These are phyloP conservation scores for Karalla daura DNA, from an alignment of 2,797 vertebrate genomes.

Conservation along the genomic window DNA sequence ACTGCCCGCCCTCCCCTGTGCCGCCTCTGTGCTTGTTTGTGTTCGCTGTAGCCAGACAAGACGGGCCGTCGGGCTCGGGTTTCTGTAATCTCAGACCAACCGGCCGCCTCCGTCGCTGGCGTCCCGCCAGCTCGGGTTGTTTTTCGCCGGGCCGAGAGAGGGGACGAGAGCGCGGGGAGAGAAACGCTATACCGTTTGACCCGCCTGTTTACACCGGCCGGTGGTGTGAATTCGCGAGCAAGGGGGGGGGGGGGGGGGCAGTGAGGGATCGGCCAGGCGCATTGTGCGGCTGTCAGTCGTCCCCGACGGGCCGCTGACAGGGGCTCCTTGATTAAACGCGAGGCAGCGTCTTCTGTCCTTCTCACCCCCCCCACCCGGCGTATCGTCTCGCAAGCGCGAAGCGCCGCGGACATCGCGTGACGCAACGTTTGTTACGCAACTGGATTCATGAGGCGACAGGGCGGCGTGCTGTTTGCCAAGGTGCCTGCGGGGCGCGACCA, in stretches of 20 bases:
- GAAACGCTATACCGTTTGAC: constrained; percentile 23
- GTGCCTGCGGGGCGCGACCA: constrained; percentile 12
- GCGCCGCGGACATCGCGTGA: constrained; percentile 22
- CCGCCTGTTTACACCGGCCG: constrained; percentile 12
- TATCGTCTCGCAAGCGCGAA: constrained; percentile 8
- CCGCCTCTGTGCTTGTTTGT: constrained; percentile 29
- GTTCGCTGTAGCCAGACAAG: constrained; percentile 12
- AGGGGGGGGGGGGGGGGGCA: constrained; percentile 1
- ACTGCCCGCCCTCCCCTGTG: not conserved
- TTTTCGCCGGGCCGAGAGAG: constrained; percentile 11
- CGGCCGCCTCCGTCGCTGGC: constrained; percentile 18
- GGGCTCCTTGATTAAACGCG: constrained; percentile 3
- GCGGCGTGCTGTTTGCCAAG: constrained; percentile 26
- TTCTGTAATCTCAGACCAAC: constrained; percentile 33
- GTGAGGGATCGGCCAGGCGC: too few species aligned
- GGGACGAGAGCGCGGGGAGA: constrained; percentile 9
- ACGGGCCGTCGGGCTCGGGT: constrained; percentile 32
- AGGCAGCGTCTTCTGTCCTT: not conserved
- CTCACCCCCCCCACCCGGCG: not conserved
- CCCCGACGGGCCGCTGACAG: constrained; percentile 18
- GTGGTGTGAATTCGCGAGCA: constrained; percentile 12
- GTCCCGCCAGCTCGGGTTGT: constrained; percentile 19
- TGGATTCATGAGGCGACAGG: constrained; percentile 15
- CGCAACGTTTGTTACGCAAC: constrained; percentile 30
- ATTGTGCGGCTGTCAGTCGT: constrained; percentile 32